These are phyloP conservation scores for Tangara arthus DNA, from an alignment of 2,797 vertebrate species.

Conservation along the genomic window DNA sequence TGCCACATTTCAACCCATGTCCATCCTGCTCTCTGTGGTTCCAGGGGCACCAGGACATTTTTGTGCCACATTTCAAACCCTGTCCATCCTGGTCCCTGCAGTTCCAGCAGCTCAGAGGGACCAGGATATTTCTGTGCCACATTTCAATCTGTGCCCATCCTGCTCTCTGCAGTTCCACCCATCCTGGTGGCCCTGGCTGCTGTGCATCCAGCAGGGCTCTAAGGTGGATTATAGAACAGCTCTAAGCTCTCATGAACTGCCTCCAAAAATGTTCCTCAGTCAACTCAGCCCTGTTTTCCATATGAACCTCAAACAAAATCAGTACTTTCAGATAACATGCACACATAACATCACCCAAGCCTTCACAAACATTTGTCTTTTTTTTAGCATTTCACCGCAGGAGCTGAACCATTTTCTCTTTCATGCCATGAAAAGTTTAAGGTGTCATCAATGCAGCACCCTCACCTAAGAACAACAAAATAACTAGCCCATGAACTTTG, in stretches of 20 bases:
- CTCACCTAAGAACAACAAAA: background rate
- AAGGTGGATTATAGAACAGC: background rate
- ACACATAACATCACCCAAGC: background rate
- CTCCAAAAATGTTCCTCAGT: background rate
- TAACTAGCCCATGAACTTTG: background rate
- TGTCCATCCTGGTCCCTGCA: background rate
- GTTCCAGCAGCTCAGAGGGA: background rate
- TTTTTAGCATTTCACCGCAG: background rate
- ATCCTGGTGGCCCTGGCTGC: background rate
- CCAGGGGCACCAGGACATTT: background rate
- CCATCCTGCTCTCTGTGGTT: background rate
- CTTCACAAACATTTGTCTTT: too few relatives aligned
- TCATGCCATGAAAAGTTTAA: background rate
- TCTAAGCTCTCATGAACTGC: background rate
- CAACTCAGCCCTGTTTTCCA: background rate
- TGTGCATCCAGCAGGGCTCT: background rate
- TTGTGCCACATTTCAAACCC: rapidly evolving
- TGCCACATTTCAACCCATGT: rapidly evolving
- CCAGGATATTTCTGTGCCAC: background rate
- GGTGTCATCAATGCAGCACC: background rate
- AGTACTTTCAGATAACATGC: background rate
- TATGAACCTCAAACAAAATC: too few relatives aligned
- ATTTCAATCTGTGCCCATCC: rapidly evolving
- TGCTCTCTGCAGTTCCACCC: background rate
- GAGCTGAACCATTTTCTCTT: background rate